Conservation (phyloP, 2,113 vertebrate species). For the Brachirus orientalis region DNA sequence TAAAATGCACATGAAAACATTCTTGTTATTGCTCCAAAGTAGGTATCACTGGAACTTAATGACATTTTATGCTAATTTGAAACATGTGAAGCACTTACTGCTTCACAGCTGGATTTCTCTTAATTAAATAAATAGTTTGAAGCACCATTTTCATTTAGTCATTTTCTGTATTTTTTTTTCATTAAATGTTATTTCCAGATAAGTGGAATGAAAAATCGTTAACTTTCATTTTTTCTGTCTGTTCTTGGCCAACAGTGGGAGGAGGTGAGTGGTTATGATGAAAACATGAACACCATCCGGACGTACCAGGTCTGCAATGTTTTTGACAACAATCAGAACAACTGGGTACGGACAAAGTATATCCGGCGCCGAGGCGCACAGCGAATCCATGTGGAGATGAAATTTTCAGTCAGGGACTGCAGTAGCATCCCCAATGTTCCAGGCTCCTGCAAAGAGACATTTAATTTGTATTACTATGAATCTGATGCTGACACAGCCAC, state of each 20-base stretch:
- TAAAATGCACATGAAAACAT: constrained; percentile 31
- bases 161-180: neutral
- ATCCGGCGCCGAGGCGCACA: constrained; percentile 92
- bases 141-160: constrained; percentile 19
- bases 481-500: constrained; percentile 91
- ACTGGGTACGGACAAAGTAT: constrained; percentile 98
- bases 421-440: constrained; percentile 98
- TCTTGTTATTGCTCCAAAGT: constrained; percentile 25
- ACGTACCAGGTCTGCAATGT: constrained; percentile 99
- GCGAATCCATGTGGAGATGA: constrained; percentile 98
- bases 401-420: constrained; percentile 97
- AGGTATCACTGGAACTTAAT: constrained; percentile 16
- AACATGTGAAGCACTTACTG: constrained; percentile 29
- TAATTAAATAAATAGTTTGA: constrained; percentile 35
- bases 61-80: constrained; percentile 37
- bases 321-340: constrained; percentile 97
- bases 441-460: constrained; percentile 98
- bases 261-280: constrained; percentile 98
- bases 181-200: neutral
- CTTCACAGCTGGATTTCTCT: constrained; percentile 38
- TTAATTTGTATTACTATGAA: constrained; percentile 97
- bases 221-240: constrained; percentile 36
- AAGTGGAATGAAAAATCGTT: neutral
- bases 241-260: constrained; percentile 88
- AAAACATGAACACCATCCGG: constrained; percentile 99